Base-by-base conservation (phyloP, 2,888 invertebrate species). In the Pachliopta kotzebuea region DNA sequence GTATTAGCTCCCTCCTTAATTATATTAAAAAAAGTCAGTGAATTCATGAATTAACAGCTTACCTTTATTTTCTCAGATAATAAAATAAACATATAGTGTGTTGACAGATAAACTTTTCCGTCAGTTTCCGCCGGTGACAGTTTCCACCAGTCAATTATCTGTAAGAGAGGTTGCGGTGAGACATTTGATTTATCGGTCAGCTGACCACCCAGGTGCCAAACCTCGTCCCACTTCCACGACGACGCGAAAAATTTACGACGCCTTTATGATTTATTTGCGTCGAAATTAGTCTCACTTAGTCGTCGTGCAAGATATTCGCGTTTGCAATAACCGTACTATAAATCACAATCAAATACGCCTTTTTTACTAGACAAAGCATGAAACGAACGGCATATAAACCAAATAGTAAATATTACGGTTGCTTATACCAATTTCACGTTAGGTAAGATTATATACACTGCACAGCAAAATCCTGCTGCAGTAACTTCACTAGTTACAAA, bases 161-260 rank as follows among this genome's bases (percentile, higher is more conserved):
- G 23, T 57, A 21, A 55, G 45, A 21, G 61, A 49, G 3, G 42
- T 23, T 37, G 11, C 23, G 60, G 58, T 29, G 42, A 63, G 62
- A 69, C 75, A 76, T 76, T 76, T 77, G 72, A 85, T 83, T 83
- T 82, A 85, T 80, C 56, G 72, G 71, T 79, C 85, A 84, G 76
- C 78, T 84, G 85, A 80, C 77, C 62, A 63, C 79, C 77, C 79
- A 80, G 81, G 75, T 85, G 86, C 85, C 86, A 86, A 85, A 73
- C 69, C 67, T 68, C 68, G 72, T 73, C 73, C 73, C 74, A 71
- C 67, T 67, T 70, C 77, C 52, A 56, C 20, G 21, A 54, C 60
- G 17, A 52, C 49, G 54, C 14, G 76, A 82, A 82, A 81, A 80
- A 79, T 79, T 76, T 79, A 82, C 73, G 73, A 71, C 72, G 67